These are phyloP conservation scores for Planococcus citri DNA, from an alignment of 1,140 invertebrate species.

Conservation along the genomic window DNA sequence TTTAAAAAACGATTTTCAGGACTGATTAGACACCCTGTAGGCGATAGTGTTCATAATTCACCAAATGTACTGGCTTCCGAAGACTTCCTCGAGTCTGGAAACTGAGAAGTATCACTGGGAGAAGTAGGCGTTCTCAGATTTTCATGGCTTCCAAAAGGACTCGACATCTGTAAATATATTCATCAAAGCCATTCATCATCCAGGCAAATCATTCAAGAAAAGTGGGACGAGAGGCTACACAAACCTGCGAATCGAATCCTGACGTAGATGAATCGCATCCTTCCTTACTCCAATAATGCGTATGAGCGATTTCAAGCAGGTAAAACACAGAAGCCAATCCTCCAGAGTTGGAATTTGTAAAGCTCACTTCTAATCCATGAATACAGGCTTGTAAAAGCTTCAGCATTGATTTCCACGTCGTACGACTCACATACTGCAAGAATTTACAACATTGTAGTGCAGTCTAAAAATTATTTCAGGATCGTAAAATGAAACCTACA, in stretches of 20 bases:
- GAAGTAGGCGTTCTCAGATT: slow-evolving; percentile 51
- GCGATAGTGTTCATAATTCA: slow-evolving; percentile 23
- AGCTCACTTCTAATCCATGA: slow-evolving; percentile 82
- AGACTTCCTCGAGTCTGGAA: slow-evolving; percentile 40
- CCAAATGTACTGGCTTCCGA: slow-evolving; percentile 36
- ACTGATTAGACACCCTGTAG: too few relatives aligned
- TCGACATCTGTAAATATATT: slow-evolving; percentile 42
- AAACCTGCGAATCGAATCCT: slow-evolving; percentile 41
- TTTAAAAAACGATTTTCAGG: too few relatives aligned
- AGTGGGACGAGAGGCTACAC: too few relatives aligned
- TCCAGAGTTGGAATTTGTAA: slow-evolving; percentile 82
- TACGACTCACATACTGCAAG: slow-evolving; percentile 65
- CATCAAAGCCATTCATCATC: neutral
- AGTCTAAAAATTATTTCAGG: neutral
- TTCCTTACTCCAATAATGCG: slow-evolving; percentile 94
- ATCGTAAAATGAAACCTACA: slow-evolving; percentile 21
- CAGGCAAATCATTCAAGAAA: neutral
- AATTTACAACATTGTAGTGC: too few relatives aligned
- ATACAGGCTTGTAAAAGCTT: slow-evolving; percentile 81
- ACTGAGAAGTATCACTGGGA: slow-evolving; percentile 37
- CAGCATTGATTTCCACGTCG: slow-evolving; percentile 93
- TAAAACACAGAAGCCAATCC: slow-evolving; percentile 96
- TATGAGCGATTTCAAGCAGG: slow-evolving; percentile 94
- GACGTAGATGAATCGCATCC: slow-evolving; percentile 40
- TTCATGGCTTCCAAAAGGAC: slow-evolving; percentile 62